These are phyloP conservation scores for Scaptomyza cyrtandrae DNA, from an alignment of 2,888 invertebrate species.

Conservation along the genomic window DNA sequence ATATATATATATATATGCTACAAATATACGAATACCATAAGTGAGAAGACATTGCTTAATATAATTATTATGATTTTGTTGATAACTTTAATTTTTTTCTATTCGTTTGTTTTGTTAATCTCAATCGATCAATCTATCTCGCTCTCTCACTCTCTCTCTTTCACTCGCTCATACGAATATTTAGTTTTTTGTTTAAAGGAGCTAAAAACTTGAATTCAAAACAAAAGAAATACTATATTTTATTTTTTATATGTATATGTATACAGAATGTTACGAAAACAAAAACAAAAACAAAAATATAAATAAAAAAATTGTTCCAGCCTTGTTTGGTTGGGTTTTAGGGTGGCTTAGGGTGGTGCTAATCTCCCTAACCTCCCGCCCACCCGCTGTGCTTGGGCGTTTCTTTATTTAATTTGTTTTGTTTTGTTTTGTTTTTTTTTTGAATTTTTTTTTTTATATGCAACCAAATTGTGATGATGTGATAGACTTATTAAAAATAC, in stretches of 20 bases:
- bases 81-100: slow-evolving; percentile 3
- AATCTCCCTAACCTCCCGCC: background rate
- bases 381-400: slow-evolving; percentile 25
- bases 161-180: slow-evolving; percentile 41
- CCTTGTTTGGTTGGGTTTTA: slow-evolving; percentile 2
- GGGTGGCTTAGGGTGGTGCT: background rate
- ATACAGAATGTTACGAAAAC: slow-evolving; percentile 71
- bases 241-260: slow-evolving; percentile 72
- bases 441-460: slow-evolving; percentile 65
- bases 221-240: slow-evolving; percentile 42
- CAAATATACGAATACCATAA: slow-evolving; percentile 32
- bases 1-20: slow-evolving; percentile 1
- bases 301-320: slow-evolving; percentile 37
- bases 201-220: slow-evolving; percentile 36
- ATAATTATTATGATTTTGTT: slow-evolving; percentile 28
- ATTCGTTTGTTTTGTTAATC: slow-evolving; percentile 24
- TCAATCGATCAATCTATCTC: slow-evolving; percentile 35
- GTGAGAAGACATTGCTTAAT: slow-evolving; percentile 51
- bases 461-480: slow-evolving; percentile 84
- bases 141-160: slow-evolving; percentile 34
- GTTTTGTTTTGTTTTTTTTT: slow-evolving; percentile 57
- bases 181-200: slow-evolving; percentile 41
- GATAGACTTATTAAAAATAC: slow-evolving; percentile 82
- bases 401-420: slow-evolving; percentile 60
- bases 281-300: slow-evolving; percentile 16